phyloP scores from a whole-genome alignment of 2,113 vertebrate genomes.

The Callithrix jacchus region DNA sequence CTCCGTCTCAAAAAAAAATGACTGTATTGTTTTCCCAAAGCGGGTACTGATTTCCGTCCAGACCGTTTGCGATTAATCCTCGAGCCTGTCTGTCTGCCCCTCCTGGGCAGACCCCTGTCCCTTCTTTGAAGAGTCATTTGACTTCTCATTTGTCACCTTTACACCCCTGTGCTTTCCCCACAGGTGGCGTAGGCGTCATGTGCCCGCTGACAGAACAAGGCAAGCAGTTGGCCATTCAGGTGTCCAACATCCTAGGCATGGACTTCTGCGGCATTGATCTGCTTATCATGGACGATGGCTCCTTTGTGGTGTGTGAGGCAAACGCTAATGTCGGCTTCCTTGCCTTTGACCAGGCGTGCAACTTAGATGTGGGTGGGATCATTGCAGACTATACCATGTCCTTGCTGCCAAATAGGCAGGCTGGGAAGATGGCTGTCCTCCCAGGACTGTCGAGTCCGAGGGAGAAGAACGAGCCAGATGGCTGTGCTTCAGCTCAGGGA shows the following conservation, averaged over 20 bases:
- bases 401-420: slow-evolving; percentile 88
- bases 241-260: slow-evolving; percentile 95
- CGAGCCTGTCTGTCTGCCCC: background rate
- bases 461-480: slow-evolving; percentile 90
- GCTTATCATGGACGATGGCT: slow-evolving; percentile 91
- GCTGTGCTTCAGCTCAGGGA: slow-evolving; percentile 81
- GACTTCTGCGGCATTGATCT: slow-evolving; percentile 95
- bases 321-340: slow-evolving; percentile 95
- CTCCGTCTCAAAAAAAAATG: background rate
- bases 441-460: slow-evolving; percentile 89
- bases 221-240: slow-evolving; percentile 92
- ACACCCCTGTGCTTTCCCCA: slow-evolving; percentile 31
- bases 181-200: slow-evolving; percentile 93
- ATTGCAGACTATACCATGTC: slow-evolving; percentile 93
- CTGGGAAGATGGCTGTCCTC: slow-evolving; percentile 90
- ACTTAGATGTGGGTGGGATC: slow-evolving; percentile 91
- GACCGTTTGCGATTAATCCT: background rate
- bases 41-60: background rate
- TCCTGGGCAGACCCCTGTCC: rapidly evolving
- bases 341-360: slow-evolving; percentile 93
- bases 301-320: slow-evolving; percentile 93
- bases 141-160: background rate
- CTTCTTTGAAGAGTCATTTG: background rate
- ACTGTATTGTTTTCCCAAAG: background rate
- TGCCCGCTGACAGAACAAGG: slow-evolving; percentile 92